A percentile compares a stretch with the other conserved stretches of the same genome.
Conservation (phyloP, 2,888 invertebrate genomes). For the Cyclophora punctaria region DNA sequence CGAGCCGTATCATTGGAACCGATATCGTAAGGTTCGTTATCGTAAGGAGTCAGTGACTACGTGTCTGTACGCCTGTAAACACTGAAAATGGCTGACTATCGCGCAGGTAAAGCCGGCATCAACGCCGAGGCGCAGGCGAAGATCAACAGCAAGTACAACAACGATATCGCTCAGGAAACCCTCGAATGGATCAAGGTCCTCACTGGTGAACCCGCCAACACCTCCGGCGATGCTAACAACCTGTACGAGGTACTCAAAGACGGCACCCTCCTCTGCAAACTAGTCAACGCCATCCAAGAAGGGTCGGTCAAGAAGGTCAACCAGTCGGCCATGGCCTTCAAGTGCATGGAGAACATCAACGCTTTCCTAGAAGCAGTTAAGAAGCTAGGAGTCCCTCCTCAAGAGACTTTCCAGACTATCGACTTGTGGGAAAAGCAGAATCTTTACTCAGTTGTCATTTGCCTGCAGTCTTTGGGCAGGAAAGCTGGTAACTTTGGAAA, state of each 20-base stretch:
- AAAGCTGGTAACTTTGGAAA: slow-evolving; percentile 90
- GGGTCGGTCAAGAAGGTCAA: slow-evolving; percentile 95
- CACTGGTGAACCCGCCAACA: slow-evolving; percentile 87
- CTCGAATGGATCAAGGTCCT: slow-evolving; percentile 94
- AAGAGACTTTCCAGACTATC: slow-evolving; percentile 98
- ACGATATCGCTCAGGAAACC: slow-evolving; percentile 92
- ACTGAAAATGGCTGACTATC: slow-evolving; percentile 64
- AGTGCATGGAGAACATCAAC: slow-evolving; percentile 99
- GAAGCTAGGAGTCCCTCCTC: slow-evolving; percentile 91
- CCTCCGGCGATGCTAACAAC: slow-evolving; percentile 91
- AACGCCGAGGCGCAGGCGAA: slow-evolving; percentile 66
- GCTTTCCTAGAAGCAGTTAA: slow-evolving; percentile 90
- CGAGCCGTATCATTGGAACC: slow-evolving; percentile 41
- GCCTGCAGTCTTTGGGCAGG: slow-evolving; percentile 94
- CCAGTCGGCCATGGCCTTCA: slow-evolving; percentile 92
- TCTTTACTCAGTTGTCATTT: slow-evolving; percentile 96
- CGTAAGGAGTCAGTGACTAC: slow-evolving; percentile 61
- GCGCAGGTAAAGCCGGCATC: slow-evolving; percentile 68
- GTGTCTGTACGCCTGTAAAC: slow-evolving; percentile 54
- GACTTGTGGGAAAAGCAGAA: slow-evolving; percentile 98
- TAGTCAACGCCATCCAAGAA: slow-evolving; percentile 89
- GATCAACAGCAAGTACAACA: slow-evolving; percentile 98
- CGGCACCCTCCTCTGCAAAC: slow-evolving; percentile 91
- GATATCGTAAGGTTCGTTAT: slow-evolving; percentile 57
- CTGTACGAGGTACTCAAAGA: slow-evolving; percentile 92